These are phyloP conservation scores for Picus viridis DNA, from an alignment of 2,797 vertebrate species.

Conservation along the genomic window DNA sequence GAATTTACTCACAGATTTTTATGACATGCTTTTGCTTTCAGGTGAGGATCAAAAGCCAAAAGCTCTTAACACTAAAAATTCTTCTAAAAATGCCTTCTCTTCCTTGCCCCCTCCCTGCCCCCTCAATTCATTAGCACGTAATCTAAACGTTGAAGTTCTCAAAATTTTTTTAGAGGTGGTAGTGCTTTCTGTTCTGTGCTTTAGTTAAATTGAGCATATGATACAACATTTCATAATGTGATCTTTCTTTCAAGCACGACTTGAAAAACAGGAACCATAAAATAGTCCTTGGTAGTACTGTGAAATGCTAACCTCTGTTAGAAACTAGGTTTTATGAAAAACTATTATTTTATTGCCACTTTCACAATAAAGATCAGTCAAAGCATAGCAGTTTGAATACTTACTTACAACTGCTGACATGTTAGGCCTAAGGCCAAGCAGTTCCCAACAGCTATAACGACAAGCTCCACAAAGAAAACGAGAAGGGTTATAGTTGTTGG, in stretches of 20 bases:
- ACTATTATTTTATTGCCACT: background rate
- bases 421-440: too few species aligned
- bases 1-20: background rate
- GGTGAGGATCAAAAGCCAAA: background rate
- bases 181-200: background rate
- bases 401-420: background rate
- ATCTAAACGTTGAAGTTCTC: background rate
- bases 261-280: background rate
- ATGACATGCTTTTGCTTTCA: background rate
- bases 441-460: too few species aligned
- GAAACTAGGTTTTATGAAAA: background rate
- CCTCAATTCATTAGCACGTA: background rate
- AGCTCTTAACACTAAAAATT: background rate
- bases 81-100: background rate
- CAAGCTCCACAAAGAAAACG: too few species aligned
- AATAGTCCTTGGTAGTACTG: background rate
- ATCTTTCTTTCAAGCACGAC: background rate
- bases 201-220: background rate
- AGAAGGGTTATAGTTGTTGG: too few species aligned
- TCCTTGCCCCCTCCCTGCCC: fast-evolving
- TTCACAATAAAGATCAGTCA: background rate
- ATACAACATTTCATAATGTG: background rate
- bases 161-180: background rate
- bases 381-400: background rate
- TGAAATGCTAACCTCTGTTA: background rate